Evolutionary conservation across 1,140 invertebrate species (phyloP), one percentile per base, ranked within the genome.

Genomic region (Drosophila pachea): DNA sequence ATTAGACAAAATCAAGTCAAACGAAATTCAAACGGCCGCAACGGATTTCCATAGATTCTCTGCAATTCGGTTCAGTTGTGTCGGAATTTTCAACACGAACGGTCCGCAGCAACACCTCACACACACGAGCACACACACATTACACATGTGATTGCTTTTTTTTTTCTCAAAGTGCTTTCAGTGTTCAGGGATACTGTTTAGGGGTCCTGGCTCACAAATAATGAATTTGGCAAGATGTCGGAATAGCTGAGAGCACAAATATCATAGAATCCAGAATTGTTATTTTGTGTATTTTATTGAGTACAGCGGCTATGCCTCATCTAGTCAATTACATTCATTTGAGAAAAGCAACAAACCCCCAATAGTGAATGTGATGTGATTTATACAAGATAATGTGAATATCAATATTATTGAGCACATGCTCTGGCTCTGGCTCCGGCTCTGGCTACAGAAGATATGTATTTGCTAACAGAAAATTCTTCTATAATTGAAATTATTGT

Each of bases 201-300:
- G 16, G 22, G 40, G 12, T 43, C 40, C 33, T 53, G 4, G 8
- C 22, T 1, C 22, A 22, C 86, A 88, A 84, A 77, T 88, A 79
- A 75, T 79, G 86, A 72, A 86, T 78, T 88, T 88, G 86, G 86
- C 86, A 88, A 88, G 86, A 88, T 88, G 86, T 88, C 86, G 86
- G 86, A 88, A 88, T 88, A 88, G 86, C 86, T 88, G 86, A 88
- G 64, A 79, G 86, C 76, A 68, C 62, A 76, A 63, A 43, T 43
- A 68, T 62, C 63, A 81, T 55, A 43, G 40, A 32, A 56, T 45
- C 60, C 54, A 56, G 35, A 68, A 56, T 62, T 58, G 62, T 29
- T 48, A 70, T 67, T 81, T 75, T 66, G 67, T 72, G 64, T 61
- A 55, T 68, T 68, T 76, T 74, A 77, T 74, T 76, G 74, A 77